Evolutionary conservation across 2,888 invertebrate species (phyloP).

Genomic region (Encarsia formosa): DNA sequence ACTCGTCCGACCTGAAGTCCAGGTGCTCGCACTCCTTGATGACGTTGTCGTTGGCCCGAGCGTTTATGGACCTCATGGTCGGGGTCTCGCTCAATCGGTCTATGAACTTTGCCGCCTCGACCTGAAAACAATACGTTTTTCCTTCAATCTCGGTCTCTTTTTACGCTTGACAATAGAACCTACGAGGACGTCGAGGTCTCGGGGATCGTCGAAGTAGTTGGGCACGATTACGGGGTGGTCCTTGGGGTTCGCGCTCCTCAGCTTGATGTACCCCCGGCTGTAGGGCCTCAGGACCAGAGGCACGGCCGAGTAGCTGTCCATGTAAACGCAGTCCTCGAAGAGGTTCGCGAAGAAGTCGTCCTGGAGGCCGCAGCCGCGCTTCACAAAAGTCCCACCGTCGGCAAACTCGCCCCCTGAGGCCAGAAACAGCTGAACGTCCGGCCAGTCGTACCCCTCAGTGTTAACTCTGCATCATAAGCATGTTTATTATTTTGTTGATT

Average conservation of each 20-base stretch:
- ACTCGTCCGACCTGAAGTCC: slow-evolving; percentile 66
- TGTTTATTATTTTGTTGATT: not conserved
- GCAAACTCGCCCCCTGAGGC: slow-evolving; percentile 71
- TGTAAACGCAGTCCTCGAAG: slow-evolving; percentile 67
- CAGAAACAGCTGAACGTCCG: slow-evolving; percentile 75
- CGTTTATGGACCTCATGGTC: slow-evolving; percentile 60
- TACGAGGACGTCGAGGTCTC: slow-evolving; percentile 71
- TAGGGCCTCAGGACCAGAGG: slow-evolving; percentile 70
- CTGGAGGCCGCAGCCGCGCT: slow-evolving; percentile 64
- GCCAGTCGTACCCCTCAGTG: slow-evolving; percentile 60
- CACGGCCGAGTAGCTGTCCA: slow-evolving; percentile 65
- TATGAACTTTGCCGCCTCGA: slow-evolving; percentile 71
- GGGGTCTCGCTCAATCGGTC: slow-evolving; percentile 60
- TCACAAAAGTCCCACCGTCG: slow-evolving; percentile 73
- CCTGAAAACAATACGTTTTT: slow-evolving; percentile 41
- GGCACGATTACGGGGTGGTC: slow-evolving; percentile 81
- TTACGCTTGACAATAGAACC: slow-evolving; percentile 38
- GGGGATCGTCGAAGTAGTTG: slow-evolving; percentile 73
- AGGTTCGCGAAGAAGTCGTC: slow-evolving; percentile 66
- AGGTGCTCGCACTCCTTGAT: slow-evolving; percentile 65
- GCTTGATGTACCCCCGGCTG: slow-evolving; percentile 65
- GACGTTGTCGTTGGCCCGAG: slow-evolving; percentile 61
- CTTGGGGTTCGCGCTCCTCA: slow-evolving; percentile 66
- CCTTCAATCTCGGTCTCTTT: no score
- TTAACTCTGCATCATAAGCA: slow-evolving; percentile 10